A percentile compares a stretch with the other conserved stretches of the same genome.
These are phyloP conservation scores for Anthonomus grandis DNA, from an alignment of 1,140 invertebrate genomes.

Conservation along the genomic window DNA sequence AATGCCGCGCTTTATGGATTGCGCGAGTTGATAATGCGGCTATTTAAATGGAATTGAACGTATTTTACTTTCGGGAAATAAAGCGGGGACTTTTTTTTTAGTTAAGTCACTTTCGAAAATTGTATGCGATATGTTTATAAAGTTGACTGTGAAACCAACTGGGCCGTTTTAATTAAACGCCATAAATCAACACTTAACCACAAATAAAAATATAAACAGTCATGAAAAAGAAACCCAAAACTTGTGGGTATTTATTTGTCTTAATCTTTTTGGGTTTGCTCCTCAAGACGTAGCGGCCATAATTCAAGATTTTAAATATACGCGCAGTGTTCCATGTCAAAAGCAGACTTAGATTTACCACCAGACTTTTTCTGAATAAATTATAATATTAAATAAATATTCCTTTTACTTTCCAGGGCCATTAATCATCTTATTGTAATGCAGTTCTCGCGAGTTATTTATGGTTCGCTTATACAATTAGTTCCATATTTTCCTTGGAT, in stretches of 20 bases:
- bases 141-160: no score
- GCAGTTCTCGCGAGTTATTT: conserved; percentile 23
- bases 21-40: conserved; percentile 35
- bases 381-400: conserved; percentile 42
- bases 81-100: no score
- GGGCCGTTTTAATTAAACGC: no score
- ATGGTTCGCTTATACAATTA: conserved; percentile 20
- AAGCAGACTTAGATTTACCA: conserved; percentile 39
- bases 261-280: conserved; percentile 27
- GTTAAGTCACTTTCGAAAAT: no score
- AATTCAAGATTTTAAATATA: conserved; percentile 42
- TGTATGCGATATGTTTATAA: no score
- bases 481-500: conserved; percentile 24
- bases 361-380: conserved; percentile 38
- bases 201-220: no score
- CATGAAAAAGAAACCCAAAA: conserved; percentile 10
- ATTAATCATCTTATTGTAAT: conserved; percentile 33
- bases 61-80: conserved; percentile 20
- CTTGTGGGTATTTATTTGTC: conserved; percentile 24
- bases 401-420: conserved; percentile 24
- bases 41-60: conserved; percentile 29
- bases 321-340: conserved; percentile 36
- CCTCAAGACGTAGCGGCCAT: conserved; percentile 26
- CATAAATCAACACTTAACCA: no score
- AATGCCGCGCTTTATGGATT: conserved; percentile 34